These are phyloP conservation scores for Esox niger DNA, from an alignment of 2,113 vertebrate genomes.

Conservation along the genomic window DNA sequence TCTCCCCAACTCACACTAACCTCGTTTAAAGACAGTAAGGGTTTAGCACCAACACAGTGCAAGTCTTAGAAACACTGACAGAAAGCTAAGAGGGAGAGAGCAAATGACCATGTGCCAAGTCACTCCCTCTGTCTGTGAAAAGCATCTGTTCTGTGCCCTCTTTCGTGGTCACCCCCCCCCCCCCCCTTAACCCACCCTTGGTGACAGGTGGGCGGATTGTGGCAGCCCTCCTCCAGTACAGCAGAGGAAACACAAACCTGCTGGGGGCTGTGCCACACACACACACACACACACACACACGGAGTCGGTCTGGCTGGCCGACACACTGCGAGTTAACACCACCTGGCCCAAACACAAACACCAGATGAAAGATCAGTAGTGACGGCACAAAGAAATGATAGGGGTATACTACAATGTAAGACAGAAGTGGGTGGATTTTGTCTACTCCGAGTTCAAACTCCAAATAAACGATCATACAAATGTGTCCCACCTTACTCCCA, in stretches of 20 bases:
- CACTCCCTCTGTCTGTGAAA: conserved; percentile 38
- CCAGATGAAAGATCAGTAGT: conserved; percentile 42
- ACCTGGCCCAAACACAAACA: conserved; percentile 61
- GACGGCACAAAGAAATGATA: conserved; percentile 42
- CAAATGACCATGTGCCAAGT: conserved; percentile 41
- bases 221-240: not conserved
- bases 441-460: no score
- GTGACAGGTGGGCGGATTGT: conserved; percentile 68
- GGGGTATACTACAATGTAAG: no score
- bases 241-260: conserved; percentile 48
- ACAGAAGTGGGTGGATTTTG: no score
- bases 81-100: conserved; percentile 6
- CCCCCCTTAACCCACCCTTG: conserved; percentile 53
- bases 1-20: no score
- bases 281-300: conserved; percentile 37
- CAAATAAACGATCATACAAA: no score
- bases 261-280: conserved; percentile 51
- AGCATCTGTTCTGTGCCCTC: conserved; percentile 61
- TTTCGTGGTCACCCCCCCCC: conserved; percentile 5
- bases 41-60: conserved; percentile 46
- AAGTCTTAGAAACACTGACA: conserved; percentile 14
- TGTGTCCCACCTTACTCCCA: no score
- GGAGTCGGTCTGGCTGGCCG: conserved; percentile 59
- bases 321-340: conserved; percentile 50
- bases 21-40: no score